Conservation (phyloP, 2,797 vertebrate genomes). For the Manis pentadactyla region DNA sequence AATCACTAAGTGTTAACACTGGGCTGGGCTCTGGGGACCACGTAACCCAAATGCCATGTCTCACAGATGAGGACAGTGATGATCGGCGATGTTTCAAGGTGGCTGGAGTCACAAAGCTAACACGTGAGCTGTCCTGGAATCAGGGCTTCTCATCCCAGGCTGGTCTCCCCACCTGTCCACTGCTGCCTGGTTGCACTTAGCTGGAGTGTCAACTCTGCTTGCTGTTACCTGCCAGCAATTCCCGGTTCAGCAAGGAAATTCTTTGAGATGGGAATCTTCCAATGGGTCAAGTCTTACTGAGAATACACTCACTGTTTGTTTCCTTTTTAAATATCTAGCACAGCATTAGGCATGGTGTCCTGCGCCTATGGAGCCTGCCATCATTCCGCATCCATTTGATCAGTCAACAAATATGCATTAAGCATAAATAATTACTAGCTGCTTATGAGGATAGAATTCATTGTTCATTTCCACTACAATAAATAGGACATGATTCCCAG, state of each 20-base stretch:
- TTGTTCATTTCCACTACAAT: conserved; percentile 9
- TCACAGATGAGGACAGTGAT: conserved; percentile 12
- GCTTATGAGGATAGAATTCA: background rate
- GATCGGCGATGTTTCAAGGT: conserved; percentile 35
- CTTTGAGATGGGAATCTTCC: conserved; percentile 40
- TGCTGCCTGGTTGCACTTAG: background rate
- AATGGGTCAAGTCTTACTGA: conserved; percentile 34
- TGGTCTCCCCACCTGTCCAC: background rate
- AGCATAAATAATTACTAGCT: background rate
- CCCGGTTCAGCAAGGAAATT: background rate
- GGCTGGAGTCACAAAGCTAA: conserved; percentile 26
- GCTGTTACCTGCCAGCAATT: background rate
- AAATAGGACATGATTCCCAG: background rate
- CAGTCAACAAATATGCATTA: background rate
- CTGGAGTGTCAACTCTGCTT: conserved; percentile 47
- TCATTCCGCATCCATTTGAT: background rate
- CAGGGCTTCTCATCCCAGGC: background rate
- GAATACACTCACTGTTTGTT: background rate
- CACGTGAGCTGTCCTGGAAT: background rate
- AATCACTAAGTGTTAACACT: conserved; percentile 70
- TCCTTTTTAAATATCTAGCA: background rate
- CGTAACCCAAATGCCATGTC: conserved; percentile 58
- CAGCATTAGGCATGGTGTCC: background rate
- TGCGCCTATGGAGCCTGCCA: background rate
- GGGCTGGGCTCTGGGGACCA: conserved; percentile 23